Percentiles rank a stretch among this genome's conserved stretches.
Conservation (phyloP, 1,140 invertebrate species). For the Platyura marginata region DNA sequence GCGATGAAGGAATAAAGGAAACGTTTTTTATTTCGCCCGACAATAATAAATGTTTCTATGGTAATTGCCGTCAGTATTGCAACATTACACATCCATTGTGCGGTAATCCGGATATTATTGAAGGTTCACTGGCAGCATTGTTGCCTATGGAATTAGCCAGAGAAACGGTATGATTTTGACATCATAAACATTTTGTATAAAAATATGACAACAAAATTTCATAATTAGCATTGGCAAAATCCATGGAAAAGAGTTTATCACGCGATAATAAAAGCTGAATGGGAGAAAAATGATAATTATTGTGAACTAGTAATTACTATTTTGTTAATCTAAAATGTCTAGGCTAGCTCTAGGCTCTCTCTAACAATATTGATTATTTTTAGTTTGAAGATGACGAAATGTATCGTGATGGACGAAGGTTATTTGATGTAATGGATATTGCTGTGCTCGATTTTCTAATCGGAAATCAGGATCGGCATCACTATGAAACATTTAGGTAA, state of each 20-base stretch:
- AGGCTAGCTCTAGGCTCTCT: too few species aligned
- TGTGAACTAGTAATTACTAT: neutral
- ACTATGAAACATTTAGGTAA: constrained; percentile 84
- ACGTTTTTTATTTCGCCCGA: neutral
- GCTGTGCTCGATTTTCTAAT: constrained; percentile 79
- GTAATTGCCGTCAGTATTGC: neutral
- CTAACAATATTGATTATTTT: too few species aligned
- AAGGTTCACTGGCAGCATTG: too few species aligned
- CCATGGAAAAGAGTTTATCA: neutral
- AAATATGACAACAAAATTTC: neutral
- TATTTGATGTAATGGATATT: constrained; percentile 91
- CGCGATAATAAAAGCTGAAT: neutral
- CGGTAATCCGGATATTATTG: neutral
- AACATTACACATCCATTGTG: neutral
- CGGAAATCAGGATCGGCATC: constrained; percentile 95
- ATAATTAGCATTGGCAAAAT: neutral
- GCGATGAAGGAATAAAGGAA: too few species aligned
- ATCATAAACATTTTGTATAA: neutral
- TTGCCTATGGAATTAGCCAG: neutral
- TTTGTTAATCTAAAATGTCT: too few species aligned
- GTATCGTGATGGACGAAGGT: constrained; percentile 72
- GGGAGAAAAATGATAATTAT: neutral
- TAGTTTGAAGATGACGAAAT: constrained; percentile 61
- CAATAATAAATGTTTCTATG: neutral
- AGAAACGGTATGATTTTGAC: neutral